phyloP scores from a whole-genome alignment of 37 sponge, comb jelly and placozoan species.

The Bolinopsis microptera region DNA sequence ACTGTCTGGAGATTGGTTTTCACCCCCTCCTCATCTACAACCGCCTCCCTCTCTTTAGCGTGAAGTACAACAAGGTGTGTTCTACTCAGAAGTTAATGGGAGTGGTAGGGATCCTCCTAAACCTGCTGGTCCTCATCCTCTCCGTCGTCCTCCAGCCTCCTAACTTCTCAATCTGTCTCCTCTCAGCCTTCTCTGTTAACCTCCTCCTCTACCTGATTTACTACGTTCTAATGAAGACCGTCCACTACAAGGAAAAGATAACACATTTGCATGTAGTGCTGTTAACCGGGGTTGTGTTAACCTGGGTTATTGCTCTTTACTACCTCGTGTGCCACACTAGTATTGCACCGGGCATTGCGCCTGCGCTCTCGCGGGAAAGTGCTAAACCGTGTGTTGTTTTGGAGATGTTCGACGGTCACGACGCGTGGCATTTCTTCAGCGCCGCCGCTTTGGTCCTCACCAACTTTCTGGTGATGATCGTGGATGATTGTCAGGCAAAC shows the following conservation, averaged over 20 bases:
- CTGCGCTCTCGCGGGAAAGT: slow-evolving; percentile 35
- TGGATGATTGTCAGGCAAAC: slow-evolving; percentile 28
- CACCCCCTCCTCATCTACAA: slow-evolving; percentile 25
- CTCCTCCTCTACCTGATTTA: slow-evolving; percentile 23
- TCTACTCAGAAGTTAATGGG: not conserved
- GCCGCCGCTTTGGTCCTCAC: not conserved
- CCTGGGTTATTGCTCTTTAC: slow-evolving; percentile 31
- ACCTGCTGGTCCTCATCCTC: not conserved
- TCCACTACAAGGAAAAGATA: not conserved
- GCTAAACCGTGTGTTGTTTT: slow-evolving; percentile 21
- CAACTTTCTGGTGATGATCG: slow-evolving; percentile 25
- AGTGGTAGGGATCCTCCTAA: not conserved
- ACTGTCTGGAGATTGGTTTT: not conserved
- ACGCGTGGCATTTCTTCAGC: slow-evolving; percentile 60
- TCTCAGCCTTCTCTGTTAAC: slow-evolving; percentile 1
- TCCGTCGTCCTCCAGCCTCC: not conserved
- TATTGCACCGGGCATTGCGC: slow-evolving; percentile 54
- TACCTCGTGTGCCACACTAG: slow-evolving; percentile 43
- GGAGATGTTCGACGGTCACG: slow-evolving; percentile 60
- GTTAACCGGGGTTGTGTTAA: not conserved
- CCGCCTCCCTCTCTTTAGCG: not conserved
- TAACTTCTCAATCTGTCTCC: slow-evolving; percentile 34
- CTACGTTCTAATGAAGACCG: slow-evolving; percentile 2
- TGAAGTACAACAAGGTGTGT: not conserved
- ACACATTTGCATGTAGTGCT: not conserved